phyloP scores from a whole-genome alignment of 2,797 vertebrate genomes.

The Euphonia xanthogaster region DNA sequence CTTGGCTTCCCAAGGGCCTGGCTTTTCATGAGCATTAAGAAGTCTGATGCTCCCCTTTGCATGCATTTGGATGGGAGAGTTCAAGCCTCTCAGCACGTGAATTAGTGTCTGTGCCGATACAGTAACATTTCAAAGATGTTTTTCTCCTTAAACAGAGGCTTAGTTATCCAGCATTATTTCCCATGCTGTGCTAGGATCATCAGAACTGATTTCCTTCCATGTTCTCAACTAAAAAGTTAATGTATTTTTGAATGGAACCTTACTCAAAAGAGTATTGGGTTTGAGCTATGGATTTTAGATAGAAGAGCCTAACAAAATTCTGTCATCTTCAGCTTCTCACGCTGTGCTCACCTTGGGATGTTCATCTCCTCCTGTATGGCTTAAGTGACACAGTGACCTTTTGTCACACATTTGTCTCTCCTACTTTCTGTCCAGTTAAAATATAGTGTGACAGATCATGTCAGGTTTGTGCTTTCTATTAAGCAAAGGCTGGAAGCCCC shows the following conservation, averaged over 20 bases:
- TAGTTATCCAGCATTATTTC: not conserved
- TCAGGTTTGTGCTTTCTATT: not conserved
- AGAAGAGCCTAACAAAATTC: not conserved
- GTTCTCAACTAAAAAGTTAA: slow-evolving; percentile 5
- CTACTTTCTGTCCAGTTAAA: not conserved
- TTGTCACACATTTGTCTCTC: not conserved
- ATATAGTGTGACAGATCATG: not conserved
- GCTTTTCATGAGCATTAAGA: not conserved
- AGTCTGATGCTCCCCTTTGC: not conserved
- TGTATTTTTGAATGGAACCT: not conserved
- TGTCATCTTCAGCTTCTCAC: not conserved
- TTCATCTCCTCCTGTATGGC: not conserved
- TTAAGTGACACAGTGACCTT: not conserved
- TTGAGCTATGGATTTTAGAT: not conserved
- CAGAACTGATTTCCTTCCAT: not conserved
- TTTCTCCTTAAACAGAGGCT: not conserved
- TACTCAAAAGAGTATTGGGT: not conserved
- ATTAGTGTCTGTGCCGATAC: not conserved
- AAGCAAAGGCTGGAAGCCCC: not conserved
- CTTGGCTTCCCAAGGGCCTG: not conserved
- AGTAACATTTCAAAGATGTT: not conserved
- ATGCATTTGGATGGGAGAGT: not conserved
- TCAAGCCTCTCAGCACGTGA: not conserved
- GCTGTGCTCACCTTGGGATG: not conserved
- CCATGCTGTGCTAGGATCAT: not conserved